A percentile compares a stretch with the other conserved stretches of the same genome.
Conservation (phyloP, 2,888 invertebrate species). For the Lydus trimaculatus region DNA sequence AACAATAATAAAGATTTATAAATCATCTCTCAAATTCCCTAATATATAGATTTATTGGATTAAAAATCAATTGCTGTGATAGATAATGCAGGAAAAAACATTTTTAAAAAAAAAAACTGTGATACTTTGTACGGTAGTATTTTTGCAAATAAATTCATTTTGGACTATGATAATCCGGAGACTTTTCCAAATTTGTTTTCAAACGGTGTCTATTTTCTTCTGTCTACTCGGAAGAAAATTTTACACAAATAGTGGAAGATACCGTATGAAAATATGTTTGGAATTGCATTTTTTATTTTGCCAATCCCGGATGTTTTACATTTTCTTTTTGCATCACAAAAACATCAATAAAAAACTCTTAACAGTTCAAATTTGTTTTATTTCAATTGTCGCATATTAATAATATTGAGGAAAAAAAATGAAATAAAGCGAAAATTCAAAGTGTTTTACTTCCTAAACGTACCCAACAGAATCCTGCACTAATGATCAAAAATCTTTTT, state of each 20-base stretch:
- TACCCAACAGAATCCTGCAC: conserved; percentile 36
- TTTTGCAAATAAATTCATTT: conserved; percentile 56
- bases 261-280: conserved; percentile 53
- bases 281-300: conserved; percentile 55
- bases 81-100: conserved; percentile 31
- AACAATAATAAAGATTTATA: not conserved
- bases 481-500: conserved; percentile 33
- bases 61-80: conserved; percentile 42
- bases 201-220: conserved; percentile 39
- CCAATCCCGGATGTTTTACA: conserved; percentile 42
- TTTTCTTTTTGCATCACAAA: conserved; percentile 34
- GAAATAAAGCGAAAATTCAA: conserved; percentile 32
- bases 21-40: not conserved
- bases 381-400: conserved; percentile 41
- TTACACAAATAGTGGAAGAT: conserved; percentile 3
- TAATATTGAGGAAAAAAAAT: too few species aligned
- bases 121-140: conserved; percentile 50
- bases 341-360: conserved; percentile 38
- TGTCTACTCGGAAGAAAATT: not conserved
- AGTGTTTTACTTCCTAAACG: conserved; percentile 28
- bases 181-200: conserved; percentile 54
- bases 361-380: conserved; percentile 48
- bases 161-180: conserved; percentile 44
- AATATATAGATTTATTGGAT: conserved; percentile 8
- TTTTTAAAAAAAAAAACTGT: conserved; percentile 47